These are phyloP conservation scores for Pseudomyrmex flavicornis DNA, from an alignment of 1,140 invertebrate species.

Conservation along the genomic window DNA sequence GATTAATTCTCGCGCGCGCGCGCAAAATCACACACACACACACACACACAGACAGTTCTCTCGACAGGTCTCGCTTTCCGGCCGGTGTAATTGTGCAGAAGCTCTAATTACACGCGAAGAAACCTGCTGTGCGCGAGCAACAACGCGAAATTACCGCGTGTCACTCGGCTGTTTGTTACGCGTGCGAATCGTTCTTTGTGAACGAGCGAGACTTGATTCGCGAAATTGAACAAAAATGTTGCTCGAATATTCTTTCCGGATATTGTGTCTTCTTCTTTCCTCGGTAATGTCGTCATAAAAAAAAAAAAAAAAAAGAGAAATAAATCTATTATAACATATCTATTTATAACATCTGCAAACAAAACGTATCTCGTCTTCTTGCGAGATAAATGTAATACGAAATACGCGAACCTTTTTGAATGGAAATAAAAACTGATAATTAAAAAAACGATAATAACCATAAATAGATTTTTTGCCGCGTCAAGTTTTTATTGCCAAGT, in stretches of 20 bases:
- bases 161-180: neutral
- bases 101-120: conserved; percentile 27
- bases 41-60: too few species aligned
- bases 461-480: neutral
- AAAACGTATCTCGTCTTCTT: too few species aligned
- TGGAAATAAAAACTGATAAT: too few species aligned
- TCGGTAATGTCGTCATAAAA: too few species aligned
- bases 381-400: too few species aligned
- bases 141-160: conserved; percentile 10
- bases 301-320: neutral
- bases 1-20: neutral
- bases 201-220: neutral
- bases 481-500: neutral
- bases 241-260: conserved; percentile 9
- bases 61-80: neutral
- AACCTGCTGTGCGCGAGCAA: neutral
- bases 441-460: neutral
- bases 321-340: neutral
- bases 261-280: too few species aligned
- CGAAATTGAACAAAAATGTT: neutral
- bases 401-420: too few species aligned
- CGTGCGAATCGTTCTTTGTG: neutral
- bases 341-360: neutral
- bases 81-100: conserved; percentile 9
- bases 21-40: too few species aligned